These are phyloP conservation scores for Zaprionus tsacasi DNA, from an alignment of 1,140 invertebrate species.

Conservation along the genomic window DNA sequence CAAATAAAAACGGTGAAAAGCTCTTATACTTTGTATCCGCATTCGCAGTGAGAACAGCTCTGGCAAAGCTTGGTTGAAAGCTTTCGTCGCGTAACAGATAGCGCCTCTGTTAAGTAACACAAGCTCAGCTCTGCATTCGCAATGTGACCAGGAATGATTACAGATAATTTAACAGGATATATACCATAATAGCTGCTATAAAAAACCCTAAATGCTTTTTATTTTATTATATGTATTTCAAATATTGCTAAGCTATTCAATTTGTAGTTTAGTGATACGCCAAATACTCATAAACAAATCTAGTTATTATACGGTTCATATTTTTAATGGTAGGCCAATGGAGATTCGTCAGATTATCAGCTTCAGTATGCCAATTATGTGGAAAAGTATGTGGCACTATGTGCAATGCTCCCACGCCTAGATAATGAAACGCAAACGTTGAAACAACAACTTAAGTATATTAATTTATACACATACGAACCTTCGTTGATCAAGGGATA, in stretches of 20 bases:
- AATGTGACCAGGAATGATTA: not conserved
- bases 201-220: not conserved
- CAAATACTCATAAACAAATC: slow-evolving; percentile 39
- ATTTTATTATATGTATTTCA: not conserved
- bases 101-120: not conserved
- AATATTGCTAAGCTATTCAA: not conserved
- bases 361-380: slow-evolving; percentile 17
- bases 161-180: not conserved
- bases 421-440: not conserved
- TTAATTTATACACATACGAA: not conserved
- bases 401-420: slow-evolving; percentile 45
- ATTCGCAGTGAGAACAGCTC: slow-evolving; percentile 13
- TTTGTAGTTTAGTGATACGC: not conserved
- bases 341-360: slow-evolving; percentile 30
- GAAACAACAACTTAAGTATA: no score
- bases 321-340: slow-evolving; percentile 54
- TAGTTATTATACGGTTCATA: slow-evolving; percentile 40
- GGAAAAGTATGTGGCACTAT: slow-evolving; percentile 42
- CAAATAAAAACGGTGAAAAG: not conserved
- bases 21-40: slow-evolving; percentile 27
- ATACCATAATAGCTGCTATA: not conserved
- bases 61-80: not conserved
- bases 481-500: slow-evolving; percentile 31
- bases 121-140: not conserved
- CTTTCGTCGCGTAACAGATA: not conserved